Conservation (phyloP, 2,888 invertebrate genomes). For the Cabera pusaria region DNA sequence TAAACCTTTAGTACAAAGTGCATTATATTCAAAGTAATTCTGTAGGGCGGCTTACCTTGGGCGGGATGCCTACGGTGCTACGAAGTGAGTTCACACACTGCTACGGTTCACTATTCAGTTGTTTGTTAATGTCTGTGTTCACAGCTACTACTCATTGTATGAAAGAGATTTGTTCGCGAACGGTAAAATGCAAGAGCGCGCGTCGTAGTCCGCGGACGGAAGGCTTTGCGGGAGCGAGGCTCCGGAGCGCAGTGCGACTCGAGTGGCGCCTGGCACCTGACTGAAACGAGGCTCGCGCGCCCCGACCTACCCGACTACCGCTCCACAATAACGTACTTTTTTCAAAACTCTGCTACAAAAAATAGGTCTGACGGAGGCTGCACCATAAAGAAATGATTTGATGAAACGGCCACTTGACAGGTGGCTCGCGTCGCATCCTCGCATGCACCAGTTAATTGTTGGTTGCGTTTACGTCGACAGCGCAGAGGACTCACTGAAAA, state of each 20-base stretch:
- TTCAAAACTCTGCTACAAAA: slow-evolving; percentile 74
- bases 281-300: slow-evolving; percentile 75
- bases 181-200: slow-evolving; percentile 33
- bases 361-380: slow-evolving; percentile 73
- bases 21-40: background rate
- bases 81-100: slow-evolving; percentile 59
- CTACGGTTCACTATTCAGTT: slow-evolving; percentile 43
- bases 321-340: slow-evolving; percentile 69
- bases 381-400: slow-evolving; percentile 80
- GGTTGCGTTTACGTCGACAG: slow-evolving; percentile 62
- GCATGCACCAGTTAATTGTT: slow-evolving; percentile 70
- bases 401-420: slow-evolving; percentile 79
- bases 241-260: slow-evolving; percentile 58
- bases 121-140: slow-evolving; percentile 27
- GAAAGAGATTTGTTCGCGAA: slow-evolving; percentile 13
- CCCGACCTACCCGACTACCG: slow-evolving; percentile 79
- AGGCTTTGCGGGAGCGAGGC: slow-evolving; percentile 53
- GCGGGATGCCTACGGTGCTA: slow-evolving; percentile 48
- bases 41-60: slow-evolving; percentile 48
- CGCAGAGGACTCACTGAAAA: slow-evolving; percentile 69
- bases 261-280: slow-evolving; percentile 78
- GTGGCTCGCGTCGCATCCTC: slow-evolving; percentile 74
- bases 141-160: slow-evolving; percentile 31
- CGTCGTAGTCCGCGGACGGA: slow-evolving; percentile 44
- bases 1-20: no score